A percentile compares a stretch with the other conserved stretches of the same genome.
Evolutionary conservation across 1,140 invertebrate genomes (phyloP).

Genomic region (Brachionus koreanus): DNA sequence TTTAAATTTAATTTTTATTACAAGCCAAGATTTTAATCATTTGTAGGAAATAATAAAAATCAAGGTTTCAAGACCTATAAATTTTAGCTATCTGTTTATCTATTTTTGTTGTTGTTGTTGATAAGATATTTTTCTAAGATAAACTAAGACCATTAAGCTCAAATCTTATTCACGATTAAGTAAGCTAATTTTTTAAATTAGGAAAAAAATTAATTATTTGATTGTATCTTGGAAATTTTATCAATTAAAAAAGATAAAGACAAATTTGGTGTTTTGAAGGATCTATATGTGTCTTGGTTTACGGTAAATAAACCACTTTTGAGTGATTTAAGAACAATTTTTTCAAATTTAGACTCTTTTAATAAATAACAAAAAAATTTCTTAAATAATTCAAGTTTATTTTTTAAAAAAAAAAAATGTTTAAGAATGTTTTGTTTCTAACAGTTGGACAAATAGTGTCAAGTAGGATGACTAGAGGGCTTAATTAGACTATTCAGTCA

Average conservation of each 20-base stretch:
- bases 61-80: slow-evolving; percentile 7
- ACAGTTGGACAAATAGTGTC: not conserved
- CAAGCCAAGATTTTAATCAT: not conserved
- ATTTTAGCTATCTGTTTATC: not conserved
- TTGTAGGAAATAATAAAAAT: not conserved
- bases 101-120: not conserved
- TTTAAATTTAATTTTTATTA: slow-evolving; percentile 21
- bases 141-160: not conserved
- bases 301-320: not conserved
- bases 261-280: not conserved
- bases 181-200: slow-evolving; percentile 2
- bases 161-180: slow-evolving; percentile 32
- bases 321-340: too few species aligned
- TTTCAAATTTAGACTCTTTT: too few species aligned
- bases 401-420: too few species aligned
- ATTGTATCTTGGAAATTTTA: slow-evolving; percentile 4
- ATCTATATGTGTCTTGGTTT: not conserved
- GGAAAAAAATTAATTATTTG: not conserved
- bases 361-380: too few species aligned
- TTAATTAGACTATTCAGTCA: not conserved
- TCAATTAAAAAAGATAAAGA: not conserved
- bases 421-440: too few species aligned
- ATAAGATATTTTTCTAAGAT: not conserved
- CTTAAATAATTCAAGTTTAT: too few species aligned
- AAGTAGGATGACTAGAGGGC: not conserved